phyloP scores from a whole-genome alignment of 2,797 vertebrate genomes.

The Miichthys miiuy region DNA sequence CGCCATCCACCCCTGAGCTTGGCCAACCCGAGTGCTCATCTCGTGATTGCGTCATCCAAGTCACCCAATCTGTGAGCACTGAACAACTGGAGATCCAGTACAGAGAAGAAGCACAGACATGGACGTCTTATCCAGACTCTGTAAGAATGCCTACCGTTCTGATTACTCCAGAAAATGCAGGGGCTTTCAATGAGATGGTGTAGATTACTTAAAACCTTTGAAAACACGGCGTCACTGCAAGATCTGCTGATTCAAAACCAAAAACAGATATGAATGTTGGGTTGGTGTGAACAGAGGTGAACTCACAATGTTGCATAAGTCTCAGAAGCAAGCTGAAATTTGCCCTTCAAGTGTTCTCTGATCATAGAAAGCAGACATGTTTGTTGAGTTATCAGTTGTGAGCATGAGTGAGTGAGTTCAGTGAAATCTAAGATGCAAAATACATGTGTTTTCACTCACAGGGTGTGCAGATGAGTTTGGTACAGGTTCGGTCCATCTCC shows the following conservation, averaged over 20 bases:
- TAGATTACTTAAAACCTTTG: slow-evolving; percentile 5
- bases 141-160: slow-evolving; percentile 62
- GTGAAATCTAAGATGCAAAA: neutral
- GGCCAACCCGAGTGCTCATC: slow-evolving; percentile 72
- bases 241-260: slow-evolving; percentile 55
- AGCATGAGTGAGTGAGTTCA: neutral
- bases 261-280: slow-evolving; percentile 47
- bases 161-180: neutral
- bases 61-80: slow-evolving; percentile 49
- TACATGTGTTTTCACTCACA: slow-evolving; percentile 23
- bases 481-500: slow-evolving; percentile 55
- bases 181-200: slow-evolving; percentile 13
- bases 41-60: slow-evolving; percentile 78
- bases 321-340: slow-evolving; percentile 14
- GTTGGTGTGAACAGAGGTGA: slow-evolving; percentile 25
- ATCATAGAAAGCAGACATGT: neutral
- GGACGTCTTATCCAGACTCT: slow-evolving; percentile 47
- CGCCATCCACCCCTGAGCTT: slow-evolving; percentile 83
- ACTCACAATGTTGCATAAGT: neutral
- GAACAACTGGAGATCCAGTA: slow-evolving; percentile 83
- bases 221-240: neutral
- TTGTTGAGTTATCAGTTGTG: neutral
- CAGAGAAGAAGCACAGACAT: slow-evolving; percentile 41
- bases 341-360: slow-evolving; percentile 9
- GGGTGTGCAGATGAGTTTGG: slow-evolving; percentile 28